Evolutionary conservation across 2,888 invertebrate genomes (phyloP).

Genomic region (Cabera pusaria): DNA sequence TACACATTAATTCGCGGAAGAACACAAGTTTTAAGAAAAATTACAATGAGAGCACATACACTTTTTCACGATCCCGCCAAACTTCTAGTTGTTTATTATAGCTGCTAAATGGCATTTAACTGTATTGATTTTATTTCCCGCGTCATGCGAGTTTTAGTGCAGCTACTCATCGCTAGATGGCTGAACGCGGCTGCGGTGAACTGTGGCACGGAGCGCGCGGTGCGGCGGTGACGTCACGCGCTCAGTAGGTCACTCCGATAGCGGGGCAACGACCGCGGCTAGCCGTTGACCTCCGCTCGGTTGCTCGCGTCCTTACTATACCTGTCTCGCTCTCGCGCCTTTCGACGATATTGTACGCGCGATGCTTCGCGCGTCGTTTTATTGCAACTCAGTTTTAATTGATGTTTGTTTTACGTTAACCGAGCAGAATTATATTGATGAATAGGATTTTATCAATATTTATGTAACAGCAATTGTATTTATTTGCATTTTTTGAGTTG

Average conservation of each 20-base stretch:
- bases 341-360: slow-evolving; percentile 66
- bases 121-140: slow-evolving; percentile 33
- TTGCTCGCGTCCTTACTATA: slow-evolving; percentile 70
- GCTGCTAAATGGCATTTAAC: slow-evolving; percentile 16
- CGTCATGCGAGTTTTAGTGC: slow-evolving; percentile 34
- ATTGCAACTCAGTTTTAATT: slow-evolving; percentile 56
- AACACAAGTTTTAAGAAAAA: no score
- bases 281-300: slow-evolving; percentile 83
- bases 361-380: slow-evolving; percentile 53
- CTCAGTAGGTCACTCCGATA: slow-evolving; percentile 84
- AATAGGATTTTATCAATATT: slow-evolving; percentile 18
- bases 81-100: no score
- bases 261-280: slow-evolving; percentile 84
- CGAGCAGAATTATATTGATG: slow-evolving; percentile 40
- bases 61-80: no score
- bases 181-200: slow-evolving; percentile 58
- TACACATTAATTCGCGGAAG: no score
- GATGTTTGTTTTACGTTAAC: slow-evolving; percentile 47
- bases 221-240: slow-evolving; percentile 81
- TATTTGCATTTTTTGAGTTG: not conserved
- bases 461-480: slow-evolving; percentile 2
- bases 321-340: slow-evolving; percentile 63
- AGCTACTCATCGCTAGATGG: slow-evolving; percentile 74
- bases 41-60: no score
- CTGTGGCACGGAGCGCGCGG: slow-evolving; percentile 68